These are phyloP conservation scores for Idaea aversata DNA, from an alignment of 2,888 invertebrate species.

Conservation along the genomic window DNA sequence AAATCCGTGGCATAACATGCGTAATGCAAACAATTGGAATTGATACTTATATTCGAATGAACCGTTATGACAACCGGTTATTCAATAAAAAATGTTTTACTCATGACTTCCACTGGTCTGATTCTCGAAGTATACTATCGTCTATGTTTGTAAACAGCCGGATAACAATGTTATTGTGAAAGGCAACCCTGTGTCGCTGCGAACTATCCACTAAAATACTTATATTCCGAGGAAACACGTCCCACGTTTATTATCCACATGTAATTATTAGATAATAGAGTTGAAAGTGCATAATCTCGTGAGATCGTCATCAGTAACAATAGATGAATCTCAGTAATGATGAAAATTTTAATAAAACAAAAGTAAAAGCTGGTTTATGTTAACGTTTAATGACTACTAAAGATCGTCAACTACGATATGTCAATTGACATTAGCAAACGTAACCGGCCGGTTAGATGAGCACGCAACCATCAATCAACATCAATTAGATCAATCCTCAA, in stretches of 20 bases:
- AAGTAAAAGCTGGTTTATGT: conserved; percentile 34
- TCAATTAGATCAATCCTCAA: neutral
- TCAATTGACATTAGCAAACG: neutral
- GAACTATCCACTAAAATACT: conserved; percentile 32
- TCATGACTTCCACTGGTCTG: conserved; percentile 32
- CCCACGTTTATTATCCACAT: conserved; percentile 22
- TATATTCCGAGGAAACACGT: conserved; percentile 31
- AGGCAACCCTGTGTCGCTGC: conserved; percentile 15
- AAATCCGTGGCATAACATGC: conserved; percentile 10
- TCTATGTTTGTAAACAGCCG: conserved; percentile 39
- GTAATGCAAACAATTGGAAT: conserved; percentile 11
- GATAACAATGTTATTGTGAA: conserved; percentile 39
- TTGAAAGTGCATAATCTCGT: conserved; percentile 34
- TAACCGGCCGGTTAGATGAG: neutral
- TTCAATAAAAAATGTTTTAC: conserved; percentile 32
- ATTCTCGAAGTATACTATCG: conserved; percentile 18
- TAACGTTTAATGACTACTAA: neutral
- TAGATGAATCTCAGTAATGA: conserved; percentile 36
- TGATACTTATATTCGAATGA: neutral
- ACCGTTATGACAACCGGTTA: conserved; percentile 3
- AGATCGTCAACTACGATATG: neutral
- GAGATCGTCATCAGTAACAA: conserved; percentile 38
- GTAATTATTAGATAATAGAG: conserved; percentile 28
- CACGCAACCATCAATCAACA: neutral
- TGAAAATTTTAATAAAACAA: conserved; percentile 46